A percentile compares a stretch with the other conserved stretches of the same genome.
Conservation (phyloP, 2,888 invertebrate genomes). For the Hyles lineata region DNA sequence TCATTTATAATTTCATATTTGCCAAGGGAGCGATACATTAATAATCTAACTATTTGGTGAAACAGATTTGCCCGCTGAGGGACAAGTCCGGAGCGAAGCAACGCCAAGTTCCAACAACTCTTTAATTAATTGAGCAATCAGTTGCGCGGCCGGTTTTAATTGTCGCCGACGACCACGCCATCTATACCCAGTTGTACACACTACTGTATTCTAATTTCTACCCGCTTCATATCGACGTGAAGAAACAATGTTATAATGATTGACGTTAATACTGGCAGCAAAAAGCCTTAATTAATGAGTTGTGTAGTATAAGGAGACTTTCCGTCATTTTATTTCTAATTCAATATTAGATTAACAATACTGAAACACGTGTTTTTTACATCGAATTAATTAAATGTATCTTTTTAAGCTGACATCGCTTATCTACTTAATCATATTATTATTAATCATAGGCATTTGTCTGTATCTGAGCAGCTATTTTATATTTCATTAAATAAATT, state of each 20-base stretch:
- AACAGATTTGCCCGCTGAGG: background rate
- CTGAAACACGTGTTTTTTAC: background rate
- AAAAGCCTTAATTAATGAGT: no score
- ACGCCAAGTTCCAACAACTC: conserved; percentile 45
- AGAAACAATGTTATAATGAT: no score
- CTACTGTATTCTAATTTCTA: background rate
- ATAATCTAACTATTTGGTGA: background rate
- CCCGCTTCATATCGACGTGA: background rate
- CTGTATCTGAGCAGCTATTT: background rate
- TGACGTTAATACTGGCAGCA: no score
- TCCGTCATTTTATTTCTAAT: background rate
- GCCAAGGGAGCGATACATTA: no score
- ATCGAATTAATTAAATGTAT: background rate
- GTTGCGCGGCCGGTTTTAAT: conserved; percentile 45
- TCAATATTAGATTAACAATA: background rate
- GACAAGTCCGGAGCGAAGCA: background rate
- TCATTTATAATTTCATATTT: no score
- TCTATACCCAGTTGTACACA: background rate
- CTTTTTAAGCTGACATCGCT: background rate
- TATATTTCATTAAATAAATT: no score
- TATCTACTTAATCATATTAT: background rate
- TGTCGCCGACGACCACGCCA: conserved; percentile 30
- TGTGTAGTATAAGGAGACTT: no score
- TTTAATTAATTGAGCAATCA: conserved; percentile 54
- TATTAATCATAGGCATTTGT: background rate